Base-by-base conservation (phyloP, 2,888 invertebrate genomes). In the Tetrapedia diversipes region DNA sequence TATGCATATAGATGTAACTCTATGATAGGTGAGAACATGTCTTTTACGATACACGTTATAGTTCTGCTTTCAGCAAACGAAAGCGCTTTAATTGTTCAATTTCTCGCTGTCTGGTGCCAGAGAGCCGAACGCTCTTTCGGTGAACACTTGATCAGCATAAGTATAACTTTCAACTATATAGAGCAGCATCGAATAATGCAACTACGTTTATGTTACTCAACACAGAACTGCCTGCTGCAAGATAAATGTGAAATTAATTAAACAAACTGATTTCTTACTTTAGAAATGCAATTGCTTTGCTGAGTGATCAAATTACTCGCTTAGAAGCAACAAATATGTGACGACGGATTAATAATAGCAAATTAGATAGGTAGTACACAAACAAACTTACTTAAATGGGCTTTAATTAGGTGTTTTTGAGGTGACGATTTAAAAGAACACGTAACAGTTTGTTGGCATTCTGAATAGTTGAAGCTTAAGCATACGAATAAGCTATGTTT, bases 1-100 rank as follows among this genome's bases (percentile, higher is more conserved):
- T 68, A 80, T 69, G 8, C 57, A 34, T 67, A 43, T 68, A 60
- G 60, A 24, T 76, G 60, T 24, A 45, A 43, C 64, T 43, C 70
- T 70, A 80, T 56, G 49, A 64, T 16, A 16, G 16, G 10, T 22
- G 37, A 54, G 54, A 56, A 22, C 22, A 54, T 22, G 14, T 22
- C 53, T 53, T 19, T 53, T 22, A 16, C 22, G 34, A 22, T 54
- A 54, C 34, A 10, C 8, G 1, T 22, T 32, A 14, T 14, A 32
- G n/a, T 29, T 54, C 34, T 11, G 19, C 11, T 34, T 22, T 16
- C 0, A 22, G 4, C 3, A 10, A 54, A 16, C 1, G 34, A 54
- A 34, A 54, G 22, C 14, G 19, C 14, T n/a, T n/a, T n/a, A 11
- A 6, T 10, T 43, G 29, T 32, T 54, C 24, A 16, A 54, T 19